These are phyloP conservation scores for Phodopus roborovskii DNA, from an alignment of 2,113 vertebrate genomes.

Conservation along the genomic window DNA sequence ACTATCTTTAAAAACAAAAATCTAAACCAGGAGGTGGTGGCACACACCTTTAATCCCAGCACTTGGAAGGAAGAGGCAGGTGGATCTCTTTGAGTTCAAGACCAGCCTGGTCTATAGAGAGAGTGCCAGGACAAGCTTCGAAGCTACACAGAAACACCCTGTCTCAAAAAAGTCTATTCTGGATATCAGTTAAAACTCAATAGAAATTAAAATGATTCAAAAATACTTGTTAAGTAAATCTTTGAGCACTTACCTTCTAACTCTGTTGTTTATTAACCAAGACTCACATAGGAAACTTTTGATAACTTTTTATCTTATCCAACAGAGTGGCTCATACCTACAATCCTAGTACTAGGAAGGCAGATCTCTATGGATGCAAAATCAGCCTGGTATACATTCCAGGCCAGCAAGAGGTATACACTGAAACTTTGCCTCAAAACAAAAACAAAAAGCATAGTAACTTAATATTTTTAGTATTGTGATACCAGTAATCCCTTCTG, in stretches of 20 bases:
- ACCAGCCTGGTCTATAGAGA: too few species aligned
- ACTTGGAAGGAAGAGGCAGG: too few species aligned
- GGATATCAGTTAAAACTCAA: neutral
- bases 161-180: neutral
- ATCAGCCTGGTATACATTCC: neutral
- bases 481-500: neutral
- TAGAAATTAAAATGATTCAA: neutral
- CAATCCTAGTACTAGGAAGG: neutral
- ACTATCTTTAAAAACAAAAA: neutral
- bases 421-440: neutral
- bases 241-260: neutral
- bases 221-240: neutral
- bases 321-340: neutral
- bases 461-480: constrained; percentile 24
- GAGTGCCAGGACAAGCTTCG: too few species aligned
- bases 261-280: neutral
- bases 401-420: neutral
- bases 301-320: neutral
- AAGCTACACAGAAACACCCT: too few species aligned
- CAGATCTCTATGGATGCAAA: neutral
- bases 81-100: too few species aligned
- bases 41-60: too few species aligned
- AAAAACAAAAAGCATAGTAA: neutral
- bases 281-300: neutral
- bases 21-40: too few species aligned